Base-by-base conservation (phyloP, 2,888 invertebrate species). In the Drosophila barbarae region DNA sequence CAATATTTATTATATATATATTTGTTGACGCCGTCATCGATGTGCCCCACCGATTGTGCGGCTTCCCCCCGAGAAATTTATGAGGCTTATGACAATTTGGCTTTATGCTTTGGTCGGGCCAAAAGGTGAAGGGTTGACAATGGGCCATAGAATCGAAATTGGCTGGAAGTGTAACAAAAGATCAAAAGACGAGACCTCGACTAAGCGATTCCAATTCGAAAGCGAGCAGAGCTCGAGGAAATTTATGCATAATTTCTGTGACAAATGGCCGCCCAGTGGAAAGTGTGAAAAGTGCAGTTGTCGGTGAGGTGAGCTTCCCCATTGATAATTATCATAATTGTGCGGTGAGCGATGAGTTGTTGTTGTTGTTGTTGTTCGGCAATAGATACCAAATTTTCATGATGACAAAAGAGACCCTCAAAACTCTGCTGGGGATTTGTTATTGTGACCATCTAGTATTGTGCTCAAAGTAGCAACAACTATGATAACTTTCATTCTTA, bases 251-350 rank as follows among this genome's bases (percentile, higher is more conserved):
- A 81, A 85, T 85, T 85, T 72, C 69, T 77, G 73, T 80, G 85
- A 77, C 85, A 82, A 85, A 85, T 73, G n/a, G 63, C 12, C 32
- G 42, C 12, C 38, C 46, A 41, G 26, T 7, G 72, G 55, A 71
- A 71, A 72, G 66, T 58, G 69, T 69, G 75, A 68, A 71, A 82
- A 71, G 69, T 82, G 67, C 66, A 71, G 66, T 68, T 44, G 42
- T 23, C 41, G 7, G n/a, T 10, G 15, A 28, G 23, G 23, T 23
- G 23, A 23, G 23, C 23, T 23, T 30, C 8, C 18, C 68, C 85
- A 78, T 82, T 83, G 69, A 80, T 84, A 80, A 80, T 80, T 84
- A 85, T 80, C 77, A 74, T 80, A 85, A 80, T 80, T 80, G 81
- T 77, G 69, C 12, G 55, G 26, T 18, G 18, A 26, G 41, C 69